Conservation (phyloP, 2,888 invertebrate species). For the Sarcophaga rosellei region DNA sequence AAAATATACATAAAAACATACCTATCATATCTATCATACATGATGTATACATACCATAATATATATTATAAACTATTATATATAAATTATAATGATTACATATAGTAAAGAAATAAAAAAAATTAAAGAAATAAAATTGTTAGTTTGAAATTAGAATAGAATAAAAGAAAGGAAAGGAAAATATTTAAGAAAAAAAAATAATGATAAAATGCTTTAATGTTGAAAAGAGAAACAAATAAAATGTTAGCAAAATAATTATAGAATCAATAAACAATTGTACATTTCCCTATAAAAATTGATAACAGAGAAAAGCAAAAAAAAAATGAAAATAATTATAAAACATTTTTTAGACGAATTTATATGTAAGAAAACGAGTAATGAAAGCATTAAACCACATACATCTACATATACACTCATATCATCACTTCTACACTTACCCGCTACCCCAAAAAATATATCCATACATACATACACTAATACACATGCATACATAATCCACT, state of each 20-base stretch:
- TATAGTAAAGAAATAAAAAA: slow-evolving; percentile 2
- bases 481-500: slow-evolving; percentile 24
- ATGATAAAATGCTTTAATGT: slow-evolving; percentile 50
- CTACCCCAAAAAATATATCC: no score
- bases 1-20: slow-evolving; percentile 27
- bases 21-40: background rate
- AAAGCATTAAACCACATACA: background rate
- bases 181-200: background rate
- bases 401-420: background rate
- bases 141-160: slow-evolving; percentile 16
- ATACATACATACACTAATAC: slow-evolving; percentile 50
- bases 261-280: no score
- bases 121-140: slow-evolving; percentile 17
- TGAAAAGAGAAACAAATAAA: slow-evolving; percentile 37
- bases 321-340: slow-evolving; percentile 59
- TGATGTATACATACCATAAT: background rate
- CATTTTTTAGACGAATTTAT: slow-evolving; percentile 67
- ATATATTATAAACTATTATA: slow-evolving; percentile 13
- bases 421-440: background rate
- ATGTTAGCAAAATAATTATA: slow-evolving; percentile 30
- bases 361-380: background rate
- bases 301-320: no score
- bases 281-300: no score
- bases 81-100: background rate
- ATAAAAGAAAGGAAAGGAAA: background rate